phyloP scores from a whole-genome alignment of 2,888 invertebrate species.

The Drosophila mimica region DNA sequence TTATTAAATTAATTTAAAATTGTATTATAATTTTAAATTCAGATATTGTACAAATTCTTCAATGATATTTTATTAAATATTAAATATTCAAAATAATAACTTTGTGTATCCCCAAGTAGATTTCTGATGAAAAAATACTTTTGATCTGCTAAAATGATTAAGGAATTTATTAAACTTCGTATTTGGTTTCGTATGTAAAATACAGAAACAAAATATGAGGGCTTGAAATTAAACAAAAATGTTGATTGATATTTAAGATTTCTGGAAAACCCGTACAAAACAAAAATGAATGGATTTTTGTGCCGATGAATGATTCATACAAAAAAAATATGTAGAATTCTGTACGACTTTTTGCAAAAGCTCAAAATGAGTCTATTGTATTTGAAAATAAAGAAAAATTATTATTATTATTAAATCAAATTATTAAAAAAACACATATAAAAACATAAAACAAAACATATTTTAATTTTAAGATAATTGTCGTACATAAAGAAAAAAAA shows the following conservation, averaged over 20 bases:
- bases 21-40: background rate
- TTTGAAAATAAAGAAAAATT: background rate
- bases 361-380: background rate
- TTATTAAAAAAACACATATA: too few relatives aligned
- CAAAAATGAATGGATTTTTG: background rate
- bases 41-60: background rate
- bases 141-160: background rate
- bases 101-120: accelerated
- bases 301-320: background rate
- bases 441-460: background rate
- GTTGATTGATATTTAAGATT: background rate
- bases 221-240: background rate
- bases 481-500: background rate
- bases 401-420: background rate
- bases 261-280: background rate
- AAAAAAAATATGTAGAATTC: background rate
- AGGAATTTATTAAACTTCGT: background rate
- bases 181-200: background rate
- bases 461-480: background rate
- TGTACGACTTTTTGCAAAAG: background rate
- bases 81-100: background rate
- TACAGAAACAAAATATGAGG: background rate
- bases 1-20: background rate
- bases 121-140: background rate
- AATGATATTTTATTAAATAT: background rate